Conservation (phyloP, 2,113 vertebrate species). For the Picathartes gymnocephalus region DNA sequence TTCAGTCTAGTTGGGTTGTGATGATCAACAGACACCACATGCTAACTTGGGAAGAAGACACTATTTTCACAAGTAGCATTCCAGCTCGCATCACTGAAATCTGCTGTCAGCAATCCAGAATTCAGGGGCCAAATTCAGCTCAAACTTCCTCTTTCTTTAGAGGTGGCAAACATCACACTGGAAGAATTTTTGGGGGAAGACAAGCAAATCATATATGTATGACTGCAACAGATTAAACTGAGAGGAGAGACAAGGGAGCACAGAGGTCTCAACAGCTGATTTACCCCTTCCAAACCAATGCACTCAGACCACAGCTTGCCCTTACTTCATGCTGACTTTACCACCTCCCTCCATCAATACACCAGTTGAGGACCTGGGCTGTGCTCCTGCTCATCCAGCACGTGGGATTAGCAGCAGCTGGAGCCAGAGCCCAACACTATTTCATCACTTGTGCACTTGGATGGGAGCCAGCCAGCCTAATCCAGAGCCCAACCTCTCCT, state of each 20-base stretch:
- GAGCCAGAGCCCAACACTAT: background rate
- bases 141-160: background rate
- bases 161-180: background rate
- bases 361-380: background rate
- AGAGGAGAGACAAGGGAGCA: background rate
- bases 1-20: background rate
- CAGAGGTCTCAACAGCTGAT: background rate
- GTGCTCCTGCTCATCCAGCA: background rate
- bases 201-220: accelerated
- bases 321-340: conserved; percentile 32
- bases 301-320: background rate
- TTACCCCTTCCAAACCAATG: background rate
- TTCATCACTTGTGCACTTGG: conserved; percentile 47
- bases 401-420: conserved; percentile 29
- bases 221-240: background rate
- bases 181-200: background rate
- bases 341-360: background rate
- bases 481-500: conserved; percentile 6
- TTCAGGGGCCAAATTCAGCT: background rate
- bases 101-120: background rate
- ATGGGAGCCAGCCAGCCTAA: conserved; percentile 10
- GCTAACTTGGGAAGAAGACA: background rate
- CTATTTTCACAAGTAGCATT: background rate
- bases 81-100: background rate
- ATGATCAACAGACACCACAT: background rate